These are phyloP conservation scores for Leptura quadrifasciata DNA, from an alignment of 2,888 invertebrate genomes.

Conservation along the genomic window DNA sequence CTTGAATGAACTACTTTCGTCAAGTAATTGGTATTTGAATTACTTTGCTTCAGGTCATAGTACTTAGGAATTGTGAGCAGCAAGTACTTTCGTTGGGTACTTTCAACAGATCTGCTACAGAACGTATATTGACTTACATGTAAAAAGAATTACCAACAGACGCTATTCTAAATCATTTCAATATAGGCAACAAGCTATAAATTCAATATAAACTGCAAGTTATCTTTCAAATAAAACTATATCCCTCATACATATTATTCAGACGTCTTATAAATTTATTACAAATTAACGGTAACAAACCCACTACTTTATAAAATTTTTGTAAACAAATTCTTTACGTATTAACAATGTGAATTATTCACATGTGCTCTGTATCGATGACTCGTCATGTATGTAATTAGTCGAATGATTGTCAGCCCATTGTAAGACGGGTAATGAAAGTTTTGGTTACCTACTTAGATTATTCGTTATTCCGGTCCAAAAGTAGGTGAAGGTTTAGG, in stretches of 20 bases:
- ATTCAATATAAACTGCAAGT: too few relatives aligned
- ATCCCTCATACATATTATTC: background rate
- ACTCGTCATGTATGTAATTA: slow-evolving; percentile 12
- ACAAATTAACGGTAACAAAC: background rate
- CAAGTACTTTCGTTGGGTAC: too few relatives aligned
- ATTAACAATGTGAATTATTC: slow-evolving; percentile 15
- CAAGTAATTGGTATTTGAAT: too few relatives aligned
- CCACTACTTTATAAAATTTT: background rate
- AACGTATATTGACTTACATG: too few relatives aligned
- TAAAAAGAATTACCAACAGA: too few relatives aligned
- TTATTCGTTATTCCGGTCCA: slow-evolving; percentile 27
- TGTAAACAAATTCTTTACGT: background rate
- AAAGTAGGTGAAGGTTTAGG: slow-evolving; percentile 56
- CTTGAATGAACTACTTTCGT: too few relatives aligned
- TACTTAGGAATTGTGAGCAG: too few relatives aligned
- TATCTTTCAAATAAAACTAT: too few relatives aligned
- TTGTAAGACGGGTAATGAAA: slow-evolving; percentile 14
- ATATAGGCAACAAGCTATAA: too few relatives aligned
- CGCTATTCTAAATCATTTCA: too few relatives aligned
- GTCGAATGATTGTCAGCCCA: background rate
- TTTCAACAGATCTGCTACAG: too few relatives aligned
- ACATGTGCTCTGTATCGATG: background rate
- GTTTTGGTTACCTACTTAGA: slow-evolving; percentile 25
- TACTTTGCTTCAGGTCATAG: too few relatives aligned
- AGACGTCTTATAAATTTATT: background rate